Base-by-base conservation (phyloP, 2,113 vertebrate species). In the Neodontobutis hainanensis region DNA sequence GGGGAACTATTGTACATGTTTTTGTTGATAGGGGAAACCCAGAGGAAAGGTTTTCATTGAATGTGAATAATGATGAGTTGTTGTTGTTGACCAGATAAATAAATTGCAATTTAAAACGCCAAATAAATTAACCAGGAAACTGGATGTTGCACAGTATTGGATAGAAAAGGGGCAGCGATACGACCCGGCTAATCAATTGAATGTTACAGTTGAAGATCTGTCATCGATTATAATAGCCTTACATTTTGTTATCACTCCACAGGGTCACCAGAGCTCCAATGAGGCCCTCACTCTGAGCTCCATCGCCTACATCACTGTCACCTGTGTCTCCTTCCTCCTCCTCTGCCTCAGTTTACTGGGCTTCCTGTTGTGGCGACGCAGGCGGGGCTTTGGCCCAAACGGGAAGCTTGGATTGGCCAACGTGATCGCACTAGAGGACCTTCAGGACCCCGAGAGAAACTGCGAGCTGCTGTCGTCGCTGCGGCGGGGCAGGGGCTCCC, bases 361-460 rank as follows among this genome's bases (percentile, higher is more conserved):
- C 46, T 59, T 89, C 58, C 38, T 85, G 53, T 2, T 80, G 1
- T 87, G 81, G 65, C 81, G 85, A 1, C 82, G 83, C 6, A 58
- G 62, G 40, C 80, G 70, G 1, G 92, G 93, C 84, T 87, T 83
- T 52, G 8, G 57, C 36, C 12, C 87, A 35, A 57, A 45, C 0
- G 73, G 81, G 0, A 36, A 80, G 48, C 68, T 86, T 65, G 90
- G 85, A 0, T 70, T 92, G 82, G 87, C 89, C 5, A 93, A 95
- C 65, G 92, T 94, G 55, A 93, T 95, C 77, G 90, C 89, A 53
- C 88, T 94, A n/a, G 93, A 0, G 92, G 94, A 90, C 66, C 74
- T 87, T 61, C 79, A 87, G 62, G 79, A 89, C 68, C 79, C 85
- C 0, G 89, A 89, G 83, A 86, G 82, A 52, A 89, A 88, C 83